A percentile compares a stretch with the other conserved stretches of the same genome.
Evolutionary conservation across 2,888 invertebrate genomes (phyloP).

Genomic region (Drosophila maculinotata): DNA sequence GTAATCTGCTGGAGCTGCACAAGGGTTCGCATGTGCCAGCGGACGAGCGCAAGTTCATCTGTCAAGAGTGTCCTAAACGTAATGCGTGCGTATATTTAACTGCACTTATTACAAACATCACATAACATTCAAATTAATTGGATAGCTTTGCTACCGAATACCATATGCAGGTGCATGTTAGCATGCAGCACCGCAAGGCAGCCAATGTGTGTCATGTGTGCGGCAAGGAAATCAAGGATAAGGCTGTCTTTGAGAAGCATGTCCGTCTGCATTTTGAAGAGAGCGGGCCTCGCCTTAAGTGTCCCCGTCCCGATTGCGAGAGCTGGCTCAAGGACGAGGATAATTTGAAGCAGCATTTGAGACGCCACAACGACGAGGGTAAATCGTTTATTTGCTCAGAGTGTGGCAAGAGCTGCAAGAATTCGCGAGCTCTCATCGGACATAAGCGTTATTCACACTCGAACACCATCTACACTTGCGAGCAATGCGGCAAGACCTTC

Average conservation of each 20-base stretch:
- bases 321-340: slow-evolving; percentile 84
- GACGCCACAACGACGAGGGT: slow-evolving; percentile 82
- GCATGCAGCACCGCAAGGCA: slow-evolving; percentile 81
- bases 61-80: slow-evolving; percentile 75
- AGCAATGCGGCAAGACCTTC: slow-evolving; percentile 84
- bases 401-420: slow-evolving; percentile 83
- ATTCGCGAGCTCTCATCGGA: slow-evolving; percentile 82
- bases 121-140: not conserved
- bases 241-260: slow-evolving; percentile 83
- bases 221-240: slow-evolving; percentile 84
- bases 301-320: slow-evolving; percentile 83
- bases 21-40: slow-evolving; percentile 82
- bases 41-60: slow-evolving; percentile 75
- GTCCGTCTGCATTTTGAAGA: slow-evolving; percentile 83
- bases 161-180: slow-evolving; percentile 81
- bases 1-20: slow-evolving; percentile 82
- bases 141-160: slow-evolving; percentile 83
- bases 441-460: slow-evolving; percentile 84
- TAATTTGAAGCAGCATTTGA: slow-evolving; percentile 83
- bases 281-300: slow-evolving; percentile 84
- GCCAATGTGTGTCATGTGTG: slow-evolving; percentile 84
- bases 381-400: slow-evolving; percentile 77
- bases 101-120: not conserved
- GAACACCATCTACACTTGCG: slow-evolving; percentile 78
- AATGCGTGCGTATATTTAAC: slow-evolving; percentile 65